Evolutionary conservation across 1,140 invertebrate species (phyloP).

Genomic region (Drosophila trapezifrons): DNA sequence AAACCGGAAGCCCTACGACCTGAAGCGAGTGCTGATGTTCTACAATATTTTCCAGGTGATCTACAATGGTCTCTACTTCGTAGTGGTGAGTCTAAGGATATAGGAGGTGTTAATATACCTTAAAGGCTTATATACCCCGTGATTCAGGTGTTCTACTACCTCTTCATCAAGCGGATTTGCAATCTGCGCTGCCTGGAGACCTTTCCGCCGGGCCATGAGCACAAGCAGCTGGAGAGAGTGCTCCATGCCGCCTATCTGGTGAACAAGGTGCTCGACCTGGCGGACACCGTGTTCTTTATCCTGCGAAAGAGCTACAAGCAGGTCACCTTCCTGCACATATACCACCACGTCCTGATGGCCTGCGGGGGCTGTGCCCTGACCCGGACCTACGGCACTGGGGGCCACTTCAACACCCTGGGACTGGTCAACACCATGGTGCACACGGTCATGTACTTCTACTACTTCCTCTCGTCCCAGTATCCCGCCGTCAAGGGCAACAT

Average conservation of each 20-base stretch:
- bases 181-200: constrained; percentile 56
- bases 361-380: constrained; percentile 19
- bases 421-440: constrained; percentile 92
- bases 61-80: constrained; percentile 53
- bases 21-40: constrained; percentile 32
- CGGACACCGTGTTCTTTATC: constrained; percentile 93
- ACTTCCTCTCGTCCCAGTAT: constrained; percentile 88
- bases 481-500: constrained; percentile 88
- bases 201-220: constrained; percentile 52
- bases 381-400: constrained; percentile 85
- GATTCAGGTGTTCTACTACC: constrained; percentile 56
- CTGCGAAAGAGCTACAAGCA: constrained; percentile 93
- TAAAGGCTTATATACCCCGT: neutral
- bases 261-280: constrained; percentile 85
- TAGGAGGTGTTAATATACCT: no score
- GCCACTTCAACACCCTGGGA: constrained; percentile 89
- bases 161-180: constrained; percentile 46
- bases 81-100: constrained; percentile 57
- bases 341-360: constrained; percentile 89
- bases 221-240: constrained; percentile 48
- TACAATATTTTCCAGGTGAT: constrained; percentile 61
- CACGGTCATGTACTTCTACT: constrained; percentile 91
- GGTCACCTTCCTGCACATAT: constrained; percentile 93
- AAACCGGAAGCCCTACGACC: constrained; percentile 56
- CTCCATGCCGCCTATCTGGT: constrained; percentile 55